Evolutionary conservation across 2,113 vertebrate genomes (phyloP), one percentile per base, ranked within the genome.

Genomic region (Zosterops hypoxanthus): DNA sequence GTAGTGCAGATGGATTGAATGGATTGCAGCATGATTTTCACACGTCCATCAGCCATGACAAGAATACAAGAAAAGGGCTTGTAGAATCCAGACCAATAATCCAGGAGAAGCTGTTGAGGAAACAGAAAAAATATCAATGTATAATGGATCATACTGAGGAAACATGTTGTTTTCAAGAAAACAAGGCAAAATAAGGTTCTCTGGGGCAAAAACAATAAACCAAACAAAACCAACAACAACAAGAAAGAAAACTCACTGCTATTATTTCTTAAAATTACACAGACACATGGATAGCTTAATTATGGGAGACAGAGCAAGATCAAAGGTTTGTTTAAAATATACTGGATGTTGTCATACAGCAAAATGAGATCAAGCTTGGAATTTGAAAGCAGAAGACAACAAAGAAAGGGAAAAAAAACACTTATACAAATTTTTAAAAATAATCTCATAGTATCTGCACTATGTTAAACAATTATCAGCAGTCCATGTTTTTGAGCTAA

Each of bases 281-380:
- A 29, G 46, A 81, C 14, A 82, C 26, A 60, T 6, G 11, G 6
- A 76, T 73, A 78, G 47, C 78, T 80, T 95, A 88, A 90, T 87
- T 82, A 75, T 33, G 76, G 14, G 70, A 93, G 82, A n/a, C 26
- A 90, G 20, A 69, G 33, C 9, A 90, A 69, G 65, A 95, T 84
- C 66, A 85, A 92, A 93, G 49, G 8, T 84, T 88, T 91, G 33
- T 85, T 94, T 84, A 87, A 61, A 77, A 89, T 75, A 68, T 59
- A 44, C 34, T 78, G 15, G 17, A 64, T 53, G 8, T 71, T 95
- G 55, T 59, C 34, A 29, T 65, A 34, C 23, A 44, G 75, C 11
- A 63, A 90, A 95, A 96, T n/a, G 24, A 44, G 24, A 82, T 84
- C 49, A 71, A 15, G 36, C 6, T 60, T 93, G 34, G 33, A 73